Base-by-base conservation (phyloP, 2,888 invertebrate species). In the Euclidia mi region DNA sequence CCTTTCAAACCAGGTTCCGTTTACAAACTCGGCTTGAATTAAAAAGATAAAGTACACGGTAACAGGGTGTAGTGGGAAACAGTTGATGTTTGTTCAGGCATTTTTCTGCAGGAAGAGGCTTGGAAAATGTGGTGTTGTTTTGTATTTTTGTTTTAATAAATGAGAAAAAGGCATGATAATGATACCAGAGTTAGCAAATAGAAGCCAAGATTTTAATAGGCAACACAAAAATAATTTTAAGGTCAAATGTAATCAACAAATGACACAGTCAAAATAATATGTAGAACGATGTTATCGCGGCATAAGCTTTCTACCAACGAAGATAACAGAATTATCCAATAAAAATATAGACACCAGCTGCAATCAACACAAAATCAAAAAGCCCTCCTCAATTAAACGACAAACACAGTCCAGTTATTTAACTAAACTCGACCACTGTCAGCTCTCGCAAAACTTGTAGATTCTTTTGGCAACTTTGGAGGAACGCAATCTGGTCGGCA, bases 401-500 rank as follows among this genome's bases (percentile, higher is more conserved):
- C 41, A 17, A 12, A 7, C n/a, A 34, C 6, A n/a, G n/a, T 34
- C 10, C 9, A 45, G 20, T 3, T 35, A 35, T n/a, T 29, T 17
- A 47, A 49, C 20, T 7, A 47, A 57, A 40, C 52, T 56, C 49
- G 14, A 34, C 37, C 11, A 41, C 17, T 59, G 59, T 64, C n/a
- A n/a, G n/a, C 28, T 53, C 35, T 32, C 38, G 42, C 48, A 60
- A 60, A 75, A 64, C 57, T 75, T 62, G 56, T 58, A 52, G 59
- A 73, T 74, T 67, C 74, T 70, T 65, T 50, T 38, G 12, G 44
- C 25, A 58, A 73, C 63, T 62, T 41, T 37, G 42, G 59, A 31
- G 57, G 32, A 61, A 57, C 65, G 57, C 71, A 64, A 73, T 76
- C 74, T 66, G 66, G 69, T 69, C 57, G 68, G 62, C 56, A 63